Percentiles rank a stretch among this genome's conserved stretches.
Evolutionary conservation across 2,888 invertebrate genomes (phyloP).

Genomic region (Ecdyonurus torrentis): DNA sequence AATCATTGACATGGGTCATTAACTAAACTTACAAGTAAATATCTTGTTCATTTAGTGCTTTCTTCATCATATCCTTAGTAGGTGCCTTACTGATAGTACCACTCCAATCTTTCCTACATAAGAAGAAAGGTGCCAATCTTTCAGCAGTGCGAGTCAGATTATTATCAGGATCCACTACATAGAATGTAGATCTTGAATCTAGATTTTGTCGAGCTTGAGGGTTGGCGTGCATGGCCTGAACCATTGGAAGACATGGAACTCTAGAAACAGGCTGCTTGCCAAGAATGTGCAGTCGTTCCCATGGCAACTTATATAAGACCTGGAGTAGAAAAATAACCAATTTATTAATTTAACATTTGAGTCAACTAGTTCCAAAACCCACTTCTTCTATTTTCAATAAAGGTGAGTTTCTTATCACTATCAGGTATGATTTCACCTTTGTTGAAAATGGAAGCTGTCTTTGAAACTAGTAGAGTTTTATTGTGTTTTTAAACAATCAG

Average conservation of each 20-base stretch:
- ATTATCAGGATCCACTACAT: background rate
- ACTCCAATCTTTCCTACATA: background rate
- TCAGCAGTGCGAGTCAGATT: background rate
- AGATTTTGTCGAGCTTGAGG: background rate
- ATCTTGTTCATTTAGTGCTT: background rate
- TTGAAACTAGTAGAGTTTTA: no score
- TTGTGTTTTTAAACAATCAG: no score
- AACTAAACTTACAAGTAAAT: background rate
- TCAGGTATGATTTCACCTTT: no score
- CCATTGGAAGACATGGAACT: background rate
- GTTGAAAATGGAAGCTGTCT: no score
- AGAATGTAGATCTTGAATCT: background rate
- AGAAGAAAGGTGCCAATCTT: background rate
- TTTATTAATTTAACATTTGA: no score
- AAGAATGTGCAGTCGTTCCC: background rate
- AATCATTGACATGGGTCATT: no score
- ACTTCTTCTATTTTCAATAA: no score
- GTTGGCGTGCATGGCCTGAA: background rate
- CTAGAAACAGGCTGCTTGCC: background rate
- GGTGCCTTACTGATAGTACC: background rate
- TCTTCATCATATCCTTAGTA: background rate
- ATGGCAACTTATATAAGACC: background rate
- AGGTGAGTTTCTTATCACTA: no score
- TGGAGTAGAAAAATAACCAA: background rate
- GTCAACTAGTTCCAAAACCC: no score